phyloP scores from a whole-genome alignment of 64 coral and sea anemone species.

The Pocillopora damicornis region DNA sequence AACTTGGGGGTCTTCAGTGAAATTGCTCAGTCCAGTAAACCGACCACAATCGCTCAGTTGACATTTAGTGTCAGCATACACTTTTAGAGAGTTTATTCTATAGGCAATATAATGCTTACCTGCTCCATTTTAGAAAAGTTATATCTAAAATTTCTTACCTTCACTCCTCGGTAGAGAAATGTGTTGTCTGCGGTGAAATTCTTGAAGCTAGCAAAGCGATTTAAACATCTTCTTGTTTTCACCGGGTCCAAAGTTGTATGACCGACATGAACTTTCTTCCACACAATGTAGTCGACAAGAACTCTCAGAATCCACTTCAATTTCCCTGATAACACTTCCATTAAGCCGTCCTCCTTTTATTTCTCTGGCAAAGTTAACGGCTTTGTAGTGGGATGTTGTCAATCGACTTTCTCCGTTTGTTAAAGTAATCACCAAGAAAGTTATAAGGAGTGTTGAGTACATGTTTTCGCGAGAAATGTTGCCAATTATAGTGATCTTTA shows the following conservation, averaged over 20 bases:
- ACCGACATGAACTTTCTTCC: constrained; percentile 3
- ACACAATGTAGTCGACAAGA: neutral
- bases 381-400: neutral
- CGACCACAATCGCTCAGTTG: no score
- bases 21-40: no score
- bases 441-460: neutral
- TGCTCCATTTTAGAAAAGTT: neutral
- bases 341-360: neutral
- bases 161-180: no score
- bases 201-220: no score
- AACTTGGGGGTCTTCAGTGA: no score
- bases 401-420: neutral
- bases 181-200: no score
- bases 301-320: neutral
- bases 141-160: no score
- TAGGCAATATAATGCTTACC: no score
- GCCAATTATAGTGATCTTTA: no score
- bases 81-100: neutral
- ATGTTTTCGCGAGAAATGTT: no score
- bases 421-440: neutral
- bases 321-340: neutral
- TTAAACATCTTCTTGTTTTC: neutral
- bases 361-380: neutral
- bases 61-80: no score
- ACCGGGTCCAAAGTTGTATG: constrained; percentile 29